These are phyloP conservation scores for Thripadectes ignobilis DNA, from an alignment of 2,797 vertebrate species.

Conservation along the genomic window DNA sequence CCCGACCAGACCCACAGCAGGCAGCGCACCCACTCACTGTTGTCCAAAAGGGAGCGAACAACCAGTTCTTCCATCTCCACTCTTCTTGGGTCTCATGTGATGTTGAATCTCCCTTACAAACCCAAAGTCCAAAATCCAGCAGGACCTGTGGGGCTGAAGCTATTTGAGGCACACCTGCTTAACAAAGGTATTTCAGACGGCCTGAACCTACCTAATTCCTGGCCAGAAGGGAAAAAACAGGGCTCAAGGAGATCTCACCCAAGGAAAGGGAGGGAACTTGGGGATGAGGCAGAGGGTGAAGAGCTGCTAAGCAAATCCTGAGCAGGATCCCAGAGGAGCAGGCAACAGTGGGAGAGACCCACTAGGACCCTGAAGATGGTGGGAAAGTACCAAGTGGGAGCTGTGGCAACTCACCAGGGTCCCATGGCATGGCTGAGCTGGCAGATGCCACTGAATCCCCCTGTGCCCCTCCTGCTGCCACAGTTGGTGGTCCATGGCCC, in stretches of 20 bases:
- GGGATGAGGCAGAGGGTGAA: not conserved
- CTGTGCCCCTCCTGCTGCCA: not conserved
- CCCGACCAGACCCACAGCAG: fast-evolving
- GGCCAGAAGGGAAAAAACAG: not conserved
- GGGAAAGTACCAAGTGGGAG: not conserved
- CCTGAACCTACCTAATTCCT: not conserved
- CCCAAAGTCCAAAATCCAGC: not conserved
- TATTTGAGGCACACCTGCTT: not conserved
- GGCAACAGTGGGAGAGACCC: not conserved
- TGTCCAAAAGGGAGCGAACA: not conserved
- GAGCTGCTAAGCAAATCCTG: fast-evolving
- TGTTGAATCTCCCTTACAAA: too few species aligned
- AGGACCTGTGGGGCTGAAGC: not conserved
- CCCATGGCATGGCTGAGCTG: fast-evolving
- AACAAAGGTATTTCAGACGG: not conserved
- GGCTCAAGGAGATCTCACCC: not conserved
- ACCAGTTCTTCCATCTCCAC: fast-evolving
- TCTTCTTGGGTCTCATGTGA: fast-evolving
- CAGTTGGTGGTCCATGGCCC: fast-evolving
- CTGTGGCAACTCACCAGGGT: not conserved
- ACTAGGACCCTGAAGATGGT: fast-evolving
- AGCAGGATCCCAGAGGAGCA: fast-evolving
- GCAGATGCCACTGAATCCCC: fast-evolving
- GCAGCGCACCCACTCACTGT: not conserved
- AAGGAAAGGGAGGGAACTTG: not conserved